Conservation (phyloP, 2,888 invertebrate genomes). For the Frankliniella fusca region DNA sequence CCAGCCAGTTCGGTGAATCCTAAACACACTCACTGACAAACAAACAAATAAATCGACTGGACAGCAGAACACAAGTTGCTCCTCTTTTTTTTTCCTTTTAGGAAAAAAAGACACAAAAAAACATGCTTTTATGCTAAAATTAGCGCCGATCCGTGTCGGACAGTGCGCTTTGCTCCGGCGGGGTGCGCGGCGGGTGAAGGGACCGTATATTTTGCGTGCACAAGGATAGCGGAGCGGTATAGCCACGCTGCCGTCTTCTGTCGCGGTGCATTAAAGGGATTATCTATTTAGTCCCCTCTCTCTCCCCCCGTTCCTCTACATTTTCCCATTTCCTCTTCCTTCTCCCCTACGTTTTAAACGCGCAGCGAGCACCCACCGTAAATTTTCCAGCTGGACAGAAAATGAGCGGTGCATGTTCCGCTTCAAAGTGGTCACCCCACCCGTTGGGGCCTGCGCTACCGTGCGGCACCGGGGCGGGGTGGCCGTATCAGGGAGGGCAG, state of each 20-base stretch:
- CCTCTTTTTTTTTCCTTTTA: background rate
- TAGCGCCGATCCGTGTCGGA: background rate
- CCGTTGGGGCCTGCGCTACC: no score
- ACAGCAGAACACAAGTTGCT: slow-evolving; percentile 9
- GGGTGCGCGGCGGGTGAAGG: background rate
- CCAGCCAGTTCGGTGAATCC: slow-evolving; percentile 19
- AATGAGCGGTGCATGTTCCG: background rate
- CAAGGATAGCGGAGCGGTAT: no score
- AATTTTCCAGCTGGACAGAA: slow-evolving; percentile 1
- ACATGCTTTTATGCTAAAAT: background rate
- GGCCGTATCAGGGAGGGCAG: background rate
- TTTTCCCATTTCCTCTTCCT: no score
- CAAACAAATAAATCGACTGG: slow-evolving; percentile 22
- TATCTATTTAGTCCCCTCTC: no score
- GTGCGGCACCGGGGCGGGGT: background rate
- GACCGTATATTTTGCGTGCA: no score
- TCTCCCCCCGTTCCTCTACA: no score
- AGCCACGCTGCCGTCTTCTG: background rate
- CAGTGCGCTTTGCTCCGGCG: background rate
- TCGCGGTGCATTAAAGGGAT: background rate
- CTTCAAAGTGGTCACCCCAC: background rate
- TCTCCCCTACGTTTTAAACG: no score
- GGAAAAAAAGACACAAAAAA: no score
- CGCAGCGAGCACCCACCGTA: background rate
- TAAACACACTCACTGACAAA: slow-evolving; percentile 26